These are phyloP conservation scores for Pediacus dermestoides DNA, from an alignment of 2,888 invertebrate genomes.

Conservation along the genomic window DNA sequence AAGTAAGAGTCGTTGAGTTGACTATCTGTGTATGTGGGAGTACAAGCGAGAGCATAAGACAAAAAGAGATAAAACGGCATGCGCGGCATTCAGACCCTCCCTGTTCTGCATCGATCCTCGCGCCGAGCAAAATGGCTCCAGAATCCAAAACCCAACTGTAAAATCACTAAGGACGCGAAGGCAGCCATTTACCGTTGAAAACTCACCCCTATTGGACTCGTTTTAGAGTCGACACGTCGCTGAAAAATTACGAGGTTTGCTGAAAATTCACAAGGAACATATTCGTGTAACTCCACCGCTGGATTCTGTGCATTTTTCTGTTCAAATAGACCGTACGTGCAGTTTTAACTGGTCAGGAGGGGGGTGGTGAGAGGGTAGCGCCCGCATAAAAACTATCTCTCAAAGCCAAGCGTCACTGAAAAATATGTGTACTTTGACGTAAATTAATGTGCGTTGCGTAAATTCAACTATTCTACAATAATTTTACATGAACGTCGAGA, in stretches of 20 bases:
- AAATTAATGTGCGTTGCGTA: constrained; percentile 52
- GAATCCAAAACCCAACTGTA: constrained; percentile 48
- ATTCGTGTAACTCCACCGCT: constrained; percentile 40
- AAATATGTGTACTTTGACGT: constrained; percentile 53
- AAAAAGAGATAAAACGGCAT: constrained; percentile 52
- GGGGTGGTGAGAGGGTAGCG: constrained; percentile 12
- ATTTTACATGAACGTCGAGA: constrained; percentile 47
- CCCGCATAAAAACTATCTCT: constrained; percentile 52
- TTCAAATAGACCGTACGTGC: constrained; percentile 46
- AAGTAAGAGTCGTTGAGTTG: constrained; percentile 39
- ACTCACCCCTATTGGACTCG: constrained; percentile 44
- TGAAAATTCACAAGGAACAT: constrained; percentile 46
- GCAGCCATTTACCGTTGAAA: constrained; percentile 34
- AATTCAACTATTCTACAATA: constrained; percentile 51
- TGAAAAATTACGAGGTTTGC: constrained; percentile 49
- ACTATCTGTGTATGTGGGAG: constrained; percentile 37
- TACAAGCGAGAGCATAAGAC: constrained; percentile 49
- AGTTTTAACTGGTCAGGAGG: constrained; percentile 19
- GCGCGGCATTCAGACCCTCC: constrained; percentile 49
- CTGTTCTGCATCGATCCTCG: constrained; percentile 49
- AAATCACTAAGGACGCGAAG: constrained; percentile 46
- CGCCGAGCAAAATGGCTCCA: constrained; percentile 51
- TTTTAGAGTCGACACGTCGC: constrained; percentile 46
- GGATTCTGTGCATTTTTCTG: constrained; percentile 46
- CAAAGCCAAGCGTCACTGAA: constrained; percentile 49